Base-by-base conservation (phyloP, 2,797 vertebrate genomes). In the Rhinella marina region DNA sequence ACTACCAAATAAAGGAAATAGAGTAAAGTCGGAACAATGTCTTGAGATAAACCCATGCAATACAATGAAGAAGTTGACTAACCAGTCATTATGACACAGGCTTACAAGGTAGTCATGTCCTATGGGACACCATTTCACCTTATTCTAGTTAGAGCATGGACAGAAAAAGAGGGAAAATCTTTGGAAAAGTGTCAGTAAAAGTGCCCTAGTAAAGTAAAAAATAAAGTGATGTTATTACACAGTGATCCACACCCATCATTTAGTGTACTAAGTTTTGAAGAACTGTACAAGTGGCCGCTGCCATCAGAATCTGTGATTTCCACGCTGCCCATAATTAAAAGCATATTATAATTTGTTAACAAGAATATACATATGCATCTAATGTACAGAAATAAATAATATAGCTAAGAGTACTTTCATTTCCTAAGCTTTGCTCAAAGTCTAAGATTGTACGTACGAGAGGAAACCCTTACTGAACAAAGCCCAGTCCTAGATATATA, bases 381-480 rank as follows among this genome's bases (percentile, higher is more conserved):
- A 86, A 78, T 66, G 29, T 89, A 82, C 81, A 82, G 62, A 86
- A 86, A 89, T 89, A 89, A 86, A 89, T 86, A 78, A 83, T 72
- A 84, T 73, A 70, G 57, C 73, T 89, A 89, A 77, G 62, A 79
- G 84, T 86, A 89, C 88, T 80, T 62, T 86, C 73, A 79, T 25
- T 62, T 80, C 73, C 82, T 61, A 86, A 76, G 48, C 56, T 82
- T 57, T 85, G 50, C 83, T 88, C 57, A 76, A 62, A 86, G 83
- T 66, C 72, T 32, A 68, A 66, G 73, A 86, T 83, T 86, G 72
- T 70, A 86, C 84, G 41, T 86, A n/a, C 32, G 41, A 64, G 29
- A 88, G 27, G 72, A 83, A 88, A 66, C 32, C 21, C 66, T 77
- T 79, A 80, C 11, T 73, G 54, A 80, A 85, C 59, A 77, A 77